Percentiles rank a stretch among this genome's conserved stretches.
Conservation (phyloP, 2,113 vertebrate genomes). For the Cyprinodon brontotheroides region DNA sequence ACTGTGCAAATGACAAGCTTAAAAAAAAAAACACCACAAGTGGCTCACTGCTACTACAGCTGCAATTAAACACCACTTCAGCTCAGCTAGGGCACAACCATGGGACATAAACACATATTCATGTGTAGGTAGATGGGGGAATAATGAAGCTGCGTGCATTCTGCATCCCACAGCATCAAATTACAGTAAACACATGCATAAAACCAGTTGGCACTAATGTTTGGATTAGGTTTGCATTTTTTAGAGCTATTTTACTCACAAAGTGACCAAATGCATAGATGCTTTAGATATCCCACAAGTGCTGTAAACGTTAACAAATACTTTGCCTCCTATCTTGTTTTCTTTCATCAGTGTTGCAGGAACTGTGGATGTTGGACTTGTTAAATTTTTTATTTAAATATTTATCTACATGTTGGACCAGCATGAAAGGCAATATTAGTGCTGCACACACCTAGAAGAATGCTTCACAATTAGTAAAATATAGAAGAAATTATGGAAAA, state of each 20-base stretch:
- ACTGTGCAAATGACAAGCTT: conserved; percentile 49
- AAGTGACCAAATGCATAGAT: not conserved
- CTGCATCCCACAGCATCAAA: not conserved
- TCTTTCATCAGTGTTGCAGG: not conserved
- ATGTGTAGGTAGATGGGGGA: not conserved
- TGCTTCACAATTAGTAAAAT: not conserved
- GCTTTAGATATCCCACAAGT: not conserved
- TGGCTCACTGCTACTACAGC: not conserved
- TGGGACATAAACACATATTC: not conserved
- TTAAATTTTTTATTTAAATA: not conserved
- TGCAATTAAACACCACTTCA: conserved; percentile 34
- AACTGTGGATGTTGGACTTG: not conserved
- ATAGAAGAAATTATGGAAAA: no score
- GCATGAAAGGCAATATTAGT: not conserved
- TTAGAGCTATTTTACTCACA: not conserved
- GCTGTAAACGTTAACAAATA: not conserved
- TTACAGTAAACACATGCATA: not conserved
- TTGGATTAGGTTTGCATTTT: not conserved
- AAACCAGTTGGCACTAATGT: not conserved
- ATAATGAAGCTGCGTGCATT: not conserved
- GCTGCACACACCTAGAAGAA: not conserved
- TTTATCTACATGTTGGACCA: not conserved
- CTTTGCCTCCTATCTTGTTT: not conserved
- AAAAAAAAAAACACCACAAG: conserved; percentile 9
- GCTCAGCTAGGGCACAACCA: not conserved